Evolutionary conservation across 2,113 vertebrate genomes (phyloP), one percentile per base, ranked within the genome.

Genomic region (Ceyx cyanopectus): DNA sequence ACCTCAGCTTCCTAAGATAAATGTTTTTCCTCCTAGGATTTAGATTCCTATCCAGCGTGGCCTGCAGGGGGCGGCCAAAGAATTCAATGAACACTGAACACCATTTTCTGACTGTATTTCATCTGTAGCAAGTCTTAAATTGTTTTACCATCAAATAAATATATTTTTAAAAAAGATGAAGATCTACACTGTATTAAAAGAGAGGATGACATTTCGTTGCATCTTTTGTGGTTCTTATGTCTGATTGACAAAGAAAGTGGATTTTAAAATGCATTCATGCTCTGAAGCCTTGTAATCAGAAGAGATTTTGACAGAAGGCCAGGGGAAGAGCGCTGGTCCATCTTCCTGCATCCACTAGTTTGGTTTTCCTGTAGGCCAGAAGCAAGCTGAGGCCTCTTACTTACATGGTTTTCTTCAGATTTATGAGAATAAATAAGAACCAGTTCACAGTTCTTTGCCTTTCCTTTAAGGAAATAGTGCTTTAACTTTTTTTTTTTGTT

Each of bases 11-110:
- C 57, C 30, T 10, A 51, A 83, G 34, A 45, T 4, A 6, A 5
- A n/a, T 66, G 57, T 9, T 61, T 53, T 62, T 81, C 5, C 6
- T 2, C 16, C 1, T 6, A 70, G 40, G 12, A 50, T 86, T 87
- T 67, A 26, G 29, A 66, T 26, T 94, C 30, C 46, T 81, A 58
- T n/a, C 41, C 61, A 21, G 30, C 66, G 4, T 34, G 65, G 60
- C 97, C 97, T 96, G 96, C 92, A 98, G 97, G 66, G 96, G 97
- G 97, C 97, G 93, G 90, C 74, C 90, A 80, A 97, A 97, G 94
- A 97, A 95, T 51, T 95, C 72, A 9, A 10, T 84, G 91, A 68
- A 50, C n/a, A 3, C 34, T 14, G 41, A 79, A 78, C 21, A 12
- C 45, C 5, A 7, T 79, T 46, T 34, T 48, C 77, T 81, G 43